Conservation (phyloP, 2,797 vertebrate species). For the Chelmon rostratus region DNA sequence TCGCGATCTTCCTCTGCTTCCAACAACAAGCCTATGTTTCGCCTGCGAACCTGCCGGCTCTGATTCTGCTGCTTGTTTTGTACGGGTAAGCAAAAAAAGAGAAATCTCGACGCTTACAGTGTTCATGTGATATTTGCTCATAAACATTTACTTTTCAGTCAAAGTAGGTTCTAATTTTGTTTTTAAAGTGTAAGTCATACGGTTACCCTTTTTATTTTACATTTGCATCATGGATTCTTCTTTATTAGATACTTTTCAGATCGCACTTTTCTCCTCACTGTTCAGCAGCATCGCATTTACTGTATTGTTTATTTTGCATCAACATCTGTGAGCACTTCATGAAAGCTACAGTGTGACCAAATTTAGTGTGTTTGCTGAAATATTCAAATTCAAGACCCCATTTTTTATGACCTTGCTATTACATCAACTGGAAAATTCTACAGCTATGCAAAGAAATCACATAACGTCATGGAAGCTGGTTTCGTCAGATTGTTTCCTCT, state of each 20-base stretch:
- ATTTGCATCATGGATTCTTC: neutral
- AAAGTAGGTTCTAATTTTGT: neutral
- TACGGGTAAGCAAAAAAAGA: constrained; percentile 95
- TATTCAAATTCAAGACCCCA: no score
- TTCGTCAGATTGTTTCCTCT: neutral
- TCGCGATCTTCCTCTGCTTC: constrained; percentile 97
- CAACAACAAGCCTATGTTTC: constrained; percentile 98
- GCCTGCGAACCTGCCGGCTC: constrained; percentile 92
- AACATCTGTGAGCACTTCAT: neutral
- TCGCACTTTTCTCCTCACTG: neutral
- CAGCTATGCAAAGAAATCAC: neutral
- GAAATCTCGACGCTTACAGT: neutral
- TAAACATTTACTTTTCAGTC: neutral
- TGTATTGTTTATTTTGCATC: neutral
- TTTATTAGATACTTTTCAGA: neutral
- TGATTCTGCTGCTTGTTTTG: constrained; percentile 92
- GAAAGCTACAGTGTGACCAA: neutral
- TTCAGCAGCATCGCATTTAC: neutral
- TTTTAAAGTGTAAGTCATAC: neutral
- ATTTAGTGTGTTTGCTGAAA: neutral
- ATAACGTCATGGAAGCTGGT: neutral
- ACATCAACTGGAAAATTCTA: neutral
- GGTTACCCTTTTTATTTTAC: neutral
- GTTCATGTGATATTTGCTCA: neutral
- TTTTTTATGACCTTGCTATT: neutral